Evolutionary conservation across 2,797 vertebrate genomes (phyloP), one percentile per base, ranked within the genome.

Genomic region (Macroramphosus scolopax): DNA sequence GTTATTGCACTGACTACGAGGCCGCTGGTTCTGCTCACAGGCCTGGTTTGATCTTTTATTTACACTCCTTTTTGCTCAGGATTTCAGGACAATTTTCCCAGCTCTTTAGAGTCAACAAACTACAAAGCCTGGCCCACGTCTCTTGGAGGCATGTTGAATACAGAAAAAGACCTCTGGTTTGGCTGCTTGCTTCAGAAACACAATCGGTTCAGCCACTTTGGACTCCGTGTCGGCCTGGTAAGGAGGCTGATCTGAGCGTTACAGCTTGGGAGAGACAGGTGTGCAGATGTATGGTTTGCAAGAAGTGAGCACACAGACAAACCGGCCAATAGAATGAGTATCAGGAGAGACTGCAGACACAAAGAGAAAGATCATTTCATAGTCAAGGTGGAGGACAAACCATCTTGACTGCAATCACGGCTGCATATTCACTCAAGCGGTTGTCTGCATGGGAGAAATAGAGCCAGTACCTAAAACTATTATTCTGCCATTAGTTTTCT

Each of bases 1-100:
- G 81, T 87, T 87, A 84, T 88, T 87, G 83, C 68, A 18, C 71
- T 71, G 80, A 83, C 75, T 77, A 83, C 64, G 63, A 73, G 75
- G 75, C 79, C 53, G 74, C 80, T 82, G 76, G 76, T 83, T 86
- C 72, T 74, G 68, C 82, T 86, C 78, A 75, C 64, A 81, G 81
- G 71, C 62, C 72, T 62, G 78, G 80, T 87, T 89, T 87, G 85
- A 89, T 88, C 85, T 87, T 89, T 87, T 89, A 89, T 89, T 89
- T 85, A 89, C 81, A 76, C 73, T 80, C 73, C 80, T 87, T 86
- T 88, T 85, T 85, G 79, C 82, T 85, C 78, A 71, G 68, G 81
- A 83, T 86, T 87, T 86, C 84, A 88, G 83, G 82, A 87, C 80
- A 76, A 81, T 85, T 85, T 87, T 81, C 74, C 64, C 58, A 67